These are phyloP conservation scores for Exaiptasia diaphana DNA, from an alignment of 64 coral and sea anemone species.

Conservation along the genomic window DNA sequence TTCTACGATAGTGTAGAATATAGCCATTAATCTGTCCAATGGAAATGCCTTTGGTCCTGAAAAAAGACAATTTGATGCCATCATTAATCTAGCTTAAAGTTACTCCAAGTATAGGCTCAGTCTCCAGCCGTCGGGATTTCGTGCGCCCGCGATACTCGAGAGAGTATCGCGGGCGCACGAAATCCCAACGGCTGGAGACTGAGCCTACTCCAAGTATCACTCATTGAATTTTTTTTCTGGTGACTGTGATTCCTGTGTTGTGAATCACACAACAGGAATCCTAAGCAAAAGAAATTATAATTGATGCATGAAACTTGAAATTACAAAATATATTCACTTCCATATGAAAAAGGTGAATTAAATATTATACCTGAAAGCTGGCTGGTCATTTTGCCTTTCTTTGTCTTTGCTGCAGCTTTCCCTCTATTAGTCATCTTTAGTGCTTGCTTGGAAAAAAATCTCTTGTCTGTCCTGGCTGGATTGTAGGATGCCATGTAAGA, in stretches of 20 bases:
- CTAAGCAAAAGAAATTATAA: too few relatives aligned
- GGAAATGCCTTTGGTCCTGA: slow-evolving; percentile 87
- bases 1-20: slow-evolving; percentile 96
- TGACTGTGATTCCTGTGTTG: too few relatives aligned
- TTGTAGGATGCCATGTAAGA: slow-evolving; percentile 93
- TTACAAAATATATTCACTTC: neutral
- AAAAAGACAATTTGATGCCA: neutral
- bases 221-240: too few relatives aligned
- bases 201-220: too few relatives aligned
- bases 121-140: too few relatives aligned
- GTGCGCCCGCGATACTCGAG: too few relatives aligned
- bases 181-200: too few relatives aligned
- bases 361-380: slow-evolving; percentile 74
- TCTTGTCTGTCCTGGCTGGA: slow-evolving; percentile 75
- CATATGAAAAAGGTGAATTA: neutral
- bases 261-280: too few relatives aligned
- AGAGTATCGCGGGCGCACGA: too few relatives aligned
- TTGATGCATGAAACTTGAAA: neutral
- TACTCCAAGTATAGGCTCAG: too few relatives aligned
- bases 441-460: slow-evolving; percentile 85
- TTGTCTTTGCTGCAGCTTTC: slow-evolving; percentile 59
- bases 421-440: slow-evolving; percentile 61
- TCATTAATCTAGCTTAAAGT: too few relatives aligned
- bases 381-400: slow-evolving; percentile 61
- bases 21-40: slow-evolving; percentile 90